Base-by-base conservation (phyloP, 1,140 invertebrate species). In the Acyrthosiphon pisum region DNA sequence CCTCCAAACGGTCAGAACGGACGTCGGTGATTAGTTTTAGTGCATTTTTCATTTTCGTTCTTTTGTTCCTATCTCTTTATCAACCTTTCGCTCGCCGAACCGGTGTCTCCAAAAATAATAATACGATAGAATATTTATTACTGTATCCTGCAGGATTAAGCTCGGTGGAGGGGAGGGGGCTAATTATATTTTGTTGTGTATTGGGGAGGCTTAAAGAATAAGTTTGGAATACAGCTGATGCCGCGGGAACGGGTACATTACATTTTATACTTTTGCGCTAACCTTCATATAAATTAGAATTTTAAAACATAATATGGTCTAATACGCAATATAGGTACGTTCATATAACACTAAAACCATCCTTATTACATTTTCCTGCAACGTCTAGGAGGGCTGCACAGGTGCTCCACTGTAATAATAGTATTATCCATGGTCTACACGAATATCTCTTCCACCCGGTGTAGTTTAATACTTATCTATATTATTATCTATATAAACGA, bases 111-210 rank as follows among this genome's bases (percentile, higher is more conserved):
- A 76, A 41, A 41, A 76, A 76, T 76, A 76, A n/a, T 76, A 18
- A 76, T 6, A 76, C 14, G 4, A n/a, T 76, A 76, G n/a, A 22
- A 53, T 50, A 18, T 50, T 23, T n/a, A n/a, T 4, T 76, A 2
- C 30, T 18, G 11, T 76, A 18, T 2, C 1, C 44, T 4, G 44
- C 60, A 6, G 14, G 14, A 76, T 76, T n/a, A 6, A 6, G n/a
- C n/a, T n/a, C 6, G 1, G 3, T 0, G 1, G 30, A 6, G 11
- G 30, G 14, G 11, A n/a, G 2, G 30, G n/a, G 6, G 14, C 30
- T n/a, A 14, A 76, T 76, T 76, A 76, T 41, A 41, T 41, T 76
- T 68, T 68, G 4, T n/a, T n/a, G n/a, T n/a, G 4, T 23, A 53
- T 53, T 22, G n/a, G 60, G n/a, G 60, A n/a, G 6, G 14, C 6